These are phyloP conservation scores for Pogonognathellus flavescens DNA, from an alignment of 1,140 invertebrate species.

Conservation along the genomic window DNA sequence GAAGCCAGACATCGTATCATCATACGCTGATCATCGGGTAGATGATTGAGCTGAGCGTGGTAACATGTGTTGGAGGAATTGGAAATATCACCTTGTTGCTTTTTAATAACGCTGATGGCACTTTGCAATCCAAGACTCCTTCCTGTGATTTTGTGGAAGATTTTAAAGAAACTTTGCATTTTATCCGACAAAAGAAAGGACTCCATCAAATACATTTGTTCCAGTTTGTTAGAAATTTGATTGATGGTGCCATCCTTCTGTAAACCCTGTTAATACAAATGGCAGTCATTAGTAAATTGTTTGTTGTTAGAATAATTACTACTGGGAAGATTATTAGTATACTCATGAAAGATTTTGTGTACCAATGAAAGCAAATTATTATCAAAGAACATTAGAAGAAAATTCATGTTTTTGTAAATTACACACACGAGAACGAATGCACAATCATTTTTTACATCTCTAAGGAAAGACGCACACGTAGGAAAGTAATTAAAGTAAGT, in stretches of 20 bases:
- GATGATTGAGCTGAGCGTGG: neutral
- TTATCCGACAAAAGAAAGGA: conserved; percentile 48
- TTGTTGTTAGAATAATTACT: neutral
- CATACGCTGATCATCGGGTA: conserved; percentile 10
- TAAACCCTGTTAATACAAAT: conserved; percentile 8
- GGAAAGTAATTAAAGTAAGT: neutral
- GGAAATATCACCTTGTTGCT: neutral
- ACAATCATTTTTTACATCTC: neutral
- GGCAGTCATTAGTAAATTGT: neutral
- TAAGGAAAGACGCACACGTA: neutral
- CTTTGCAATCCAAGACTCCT: neutral
- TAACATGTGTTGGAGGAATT: neutral
- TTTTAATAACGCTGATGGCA: neutral
- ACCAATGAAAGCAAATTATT: neutral
- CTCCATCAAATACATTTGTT: conserved; percentile 59
- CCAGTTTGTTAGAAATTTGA: conserved; percentile 52
- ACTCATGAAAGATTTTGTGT: no score
- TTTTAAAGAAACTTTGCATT: conserved; percentile 31
- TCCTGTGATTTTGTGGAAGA: conserved; percentile 11
- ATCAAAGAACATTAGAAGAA: neutral
- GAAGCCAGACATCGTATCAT: conserved; percentile 5
- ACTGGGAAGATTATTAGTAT: neutral
- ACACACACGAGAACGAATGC: neutral
- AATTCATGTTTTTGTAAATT: neutral
- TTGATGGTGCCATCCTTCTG: conserved; percentile 53